A percentile compares a stretch with the other conserved stretches of the same genome.
Evolutionary conservation across 2,888 invertebrate species (phyloP).

Genomic region (Parnassius apollo): DNA sequence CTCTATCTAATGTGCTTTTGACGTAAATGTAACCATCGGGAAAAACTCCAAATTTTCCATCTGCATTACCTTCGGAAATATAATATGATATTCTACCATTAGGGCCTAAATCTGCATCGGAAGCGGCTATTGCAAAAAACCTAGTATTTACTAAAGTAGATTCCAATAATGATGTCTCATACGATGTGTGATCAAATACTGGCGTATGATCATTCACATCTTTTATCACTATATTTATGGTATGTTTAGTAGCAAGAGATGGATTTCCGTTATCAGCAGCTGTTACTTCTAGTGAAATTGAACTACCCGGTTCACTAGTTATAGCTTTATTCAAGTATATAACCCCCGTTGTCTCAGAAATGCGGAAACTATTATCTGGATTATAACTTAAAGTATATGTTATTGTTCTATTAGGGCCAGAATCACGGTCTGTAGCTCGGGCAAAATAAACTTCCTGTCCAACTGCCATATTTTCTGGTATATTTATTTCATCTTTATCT

Average conservation of each 20-base stretch:
- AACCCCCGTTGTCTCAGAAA: conserved; percentile 93
- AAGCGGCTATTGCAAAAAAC: conserved; percentile 94
- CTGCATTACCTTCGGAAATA: conserved; percentile 92
- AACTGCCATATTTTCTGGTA: conserved; percentile 94
- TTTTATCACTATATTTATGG: conserved; percentile 86
- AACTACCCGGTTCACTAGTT: conserved; percentile 86
- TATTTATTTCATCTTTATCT: conserved; percentile 88
- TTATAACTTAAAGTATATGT: conserved; percentile 91
- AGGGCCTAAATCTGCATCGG: conserved; percentile 91
- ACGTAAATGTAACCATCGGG: conserved; percentile 97
- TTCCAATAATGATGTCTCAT: conserved; percentile 95
- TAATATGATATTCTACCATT: conserved; percentile 91
- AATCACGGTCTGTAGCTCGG: conserved; percentile 92
- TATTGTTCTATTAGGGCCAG: conserved; percentile 92
- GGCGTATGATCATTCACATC: conserved; percentile 98
- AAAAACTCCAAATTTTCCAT: conserved; percentile 94
- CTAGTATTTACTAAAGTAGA: conserved; percentile 94
- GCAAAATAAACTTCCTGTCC: conserved; percentile 96
- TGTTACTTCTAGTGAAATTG: conserved; percentile 88
- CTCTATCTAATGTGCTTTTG: conserved; percentile 91
- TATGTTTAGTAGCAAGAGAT: conserved; percentile 87
- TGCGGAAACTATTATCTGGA: conserved; percentile 89
- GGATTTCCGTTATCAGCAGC: conserved; percentile 92
- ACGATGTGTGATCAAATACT: conserved; percentile 94
- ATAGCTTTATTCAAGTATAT: conserved; percentile 92